phyloP scores from a whole-genome alignment of 2,797 vertebrate genomes.

The Yasuhikotakia modesta region DNA sequence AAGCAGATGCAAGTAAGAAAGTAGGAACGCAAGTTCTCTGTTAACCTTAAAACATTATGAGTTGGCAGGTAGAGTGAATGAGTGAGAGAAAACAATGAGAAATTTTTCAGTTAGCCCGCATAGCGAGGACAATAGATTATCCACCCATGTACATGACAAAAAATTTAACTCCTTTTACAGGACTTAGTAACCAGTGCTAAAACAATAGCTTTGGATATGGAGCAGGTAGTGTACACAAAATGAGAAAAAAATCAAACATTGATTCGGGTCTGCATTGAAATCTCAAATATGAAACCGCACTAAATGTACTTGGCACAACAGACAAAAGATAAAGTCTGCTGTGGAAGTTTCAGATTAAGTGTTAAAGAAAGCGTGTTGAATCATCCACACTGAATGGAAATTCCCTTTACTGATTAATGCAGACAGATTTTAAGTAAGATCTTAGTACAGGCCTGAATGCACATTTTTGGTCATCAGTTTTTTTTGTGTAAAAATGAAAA shows the following conservation, averaged over 20 bases:
- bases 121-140: constrained; percentile 11
- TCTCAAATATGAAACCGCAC: no score
- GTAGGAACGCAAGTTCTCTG: constrained; percentile 6
- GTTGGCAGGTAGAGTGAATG: constrained; percentile 46
- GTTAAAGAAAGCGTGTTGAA: constrained; percentile 18
- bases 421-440: background rate
- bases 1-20: constrained; percentile 36
- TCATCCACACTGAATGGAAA: constrained; percentile 36
- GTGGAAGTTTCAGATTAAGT: constrained; percentile 31
- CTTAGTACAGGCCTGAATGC: background rate
- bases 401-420: constrained; percentile 35
- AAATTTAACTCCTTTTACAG: background rate
- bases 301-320: background rate
- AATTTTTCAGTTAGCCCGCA: constrained; percentile 20
- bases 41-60: constrained; percentile 18
- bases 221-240: constrained; percentile 20
- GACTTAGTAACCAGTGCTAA: constrained; percentile 36
- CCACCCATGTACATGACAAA: background rate
- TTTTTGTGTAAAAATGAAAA: constrained; percentile 34
- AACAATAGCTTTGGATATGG: constrained; percentile 20
- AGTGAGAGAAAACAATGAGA: constrained; percentile 28
- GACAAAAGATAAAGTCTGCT: background rate
- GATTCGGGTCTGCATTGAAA: no score
- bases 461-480: constrained; percentile 20
- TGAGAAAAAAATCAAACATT: no score